Evolutionary conservation across 1,140 invertebrate species (phyloP), one percentile per base, ranked within the genome.

Genomic region (Anoplophora glabripennis): DNA sequence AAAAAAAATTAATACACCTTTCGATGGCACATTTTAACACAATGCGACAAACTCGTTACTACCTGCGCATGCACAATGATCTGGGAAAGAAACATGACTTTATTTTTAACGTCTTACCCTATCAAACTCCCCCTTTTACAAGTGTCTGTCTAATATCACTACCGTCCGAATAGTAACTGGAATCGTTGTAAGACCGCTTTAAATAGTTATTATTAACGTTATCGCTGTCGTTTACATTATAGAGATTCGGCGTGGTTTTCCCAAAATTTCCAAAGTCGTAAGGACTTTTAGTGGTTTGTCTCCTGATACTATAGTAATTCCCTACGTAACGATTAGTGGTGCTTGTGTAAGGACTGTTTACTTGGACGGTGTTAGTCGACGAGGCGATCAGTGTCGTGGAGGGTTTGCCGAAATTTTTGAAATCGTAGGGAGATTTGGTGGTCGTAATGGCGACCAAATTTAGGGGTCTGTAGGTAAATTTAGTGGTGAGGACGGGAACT

Each of bases 391-490:
- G 56, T 11, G 21, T 58, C 15, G 63, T 67, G 33, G 49, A 53
- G 2, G 48, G 42, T 14, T 54, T 55, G 35, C 42, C 53, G 59
- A 77, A 81, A 55, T 80, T 76, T 66, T 81, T 75, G 63, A 81
- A 81, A 63, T 80, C 77, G 67, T 82, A 82, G 8, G 80, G 79
- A 52, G 76, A 81, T 54, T 69, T 68, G 11, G 72, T 69, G 5
- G 72, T 71, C 9, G 71, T 70, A 35, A 63, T 46, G 10, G 56
- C 36, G 45, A 61, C 59, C 36, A 59, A 59, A 42, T 44, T 53
- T 59, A 28, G 5, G 47, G 42, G 70, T 57, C 61, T 67, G 41
- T 66, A 65, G 34, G 71, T 67, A 46, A 18, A 46, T 18, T 49
- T 69, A 65, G 59, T 68, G 64, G 46, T 64, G 65, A 69, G 68